These are phyloP conservation scores for Pygocentrus nattereri DNA, from an alignment of 2,797 vertebrate species.

Conservation along the genomic window DNA sequence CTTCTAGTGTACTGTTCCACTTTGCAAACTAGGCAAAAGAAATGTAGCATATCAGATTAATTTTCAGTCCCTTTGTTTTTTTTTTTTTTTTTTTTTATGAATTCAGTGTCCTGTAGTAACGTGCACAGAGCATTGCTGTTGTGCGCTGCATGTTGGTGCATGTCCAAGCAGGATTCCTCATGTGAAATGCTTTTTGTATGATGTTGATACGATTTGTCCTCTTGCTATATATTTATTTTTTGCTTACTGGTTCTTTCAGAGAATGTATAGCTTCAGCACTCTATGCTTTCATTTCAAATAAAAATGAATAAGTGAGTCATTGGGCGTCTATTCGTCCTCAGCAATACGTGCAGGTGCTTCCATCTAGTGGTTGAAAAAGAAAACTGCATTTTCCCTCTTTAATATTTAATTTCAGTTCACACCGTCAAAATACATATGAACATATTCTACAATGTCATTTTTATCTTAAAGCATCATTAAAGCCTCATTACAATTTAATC, in stretches of 20 bases:
- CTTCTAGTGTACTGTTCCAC: conserved; percentile 48
- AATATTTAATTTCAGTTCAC: background rate
- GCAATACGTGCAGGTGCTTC: background rate
- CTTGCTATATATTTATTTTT: conserved; percentile 44
- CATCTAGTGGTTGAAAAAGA: conserved; percentile 12
- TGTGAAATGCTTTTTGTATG: conserved; percentile 62
- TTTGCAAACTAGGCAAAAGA: conserved; percentile 52
- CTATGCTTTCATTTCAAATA: conserved; percentile 58
- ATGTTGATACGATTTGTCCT: conserved; percentile 49
- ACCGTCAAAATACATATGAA: background rate
- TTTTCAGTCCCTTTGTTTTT: conserved; percentile 44
- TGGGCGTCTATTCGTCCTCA: background rate
- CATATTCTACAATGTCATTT: background rate
- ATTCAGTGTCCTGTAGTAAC: conserved; percentile 29
- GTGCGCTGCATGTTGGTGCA: conserved; percentile 59
- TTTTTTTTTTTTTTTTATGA: conserved; percentile 12
- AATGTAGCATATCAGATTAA: conserved; percentile 61
- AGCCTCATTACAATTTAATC: background rate
- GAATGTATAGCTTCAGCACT: conserved; percentile 54
- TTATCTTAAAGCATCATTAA: background rate
- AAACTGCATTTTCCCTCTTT: background rate
- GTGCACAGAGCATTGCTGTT: conserved; percentile 50
- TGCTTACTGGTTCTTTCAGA: conserved; percentile 48
- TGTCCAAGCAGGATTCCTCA: conserved; percentile 73
- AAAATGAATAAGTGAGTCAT: conserved; percentile 31